phyloP scores from a whole-genome alignment of 1,140 invertebrate genomes.

The Brachionus rubens region DNA sequence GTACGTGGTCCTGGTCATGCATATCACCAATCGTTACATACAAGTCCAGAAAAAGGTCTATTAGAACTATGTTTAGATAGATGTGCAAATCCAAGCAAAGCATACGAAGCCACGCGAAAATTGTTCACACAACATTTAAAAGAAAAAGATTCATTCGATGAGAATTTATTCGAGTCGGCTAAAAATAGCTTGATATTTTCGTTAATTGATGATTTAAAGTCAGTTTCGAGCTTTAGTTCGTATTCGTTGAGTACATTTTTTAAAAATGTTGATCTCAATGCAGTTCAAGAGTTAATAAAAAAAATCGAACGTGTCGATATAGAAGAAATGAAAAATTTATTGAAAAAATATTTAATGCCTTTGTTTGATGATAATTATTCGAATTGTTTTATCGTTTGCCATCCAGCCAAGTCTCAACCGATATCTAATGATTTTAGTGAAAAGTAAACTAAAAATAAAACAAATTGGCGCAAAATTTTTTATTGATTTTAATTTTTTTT shows the following conservation, averaged over 20 bases:
- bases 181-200: conserved; percentile 79
- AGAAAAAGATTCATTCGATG: conserved; percentile 67
- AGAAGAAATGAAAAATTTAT: conserved; percentile 68
- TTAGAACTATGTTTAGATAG: conserved; percentile 71
- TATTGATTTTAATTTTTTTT: not conserved
- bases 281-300: conserved; percentile 69
- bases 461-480: conserved; percentile 64
- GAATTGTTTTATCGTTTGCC: conserved; percentile 70
- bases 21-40: conserved; percentile 70
- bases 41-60: conserved; percentile 68
- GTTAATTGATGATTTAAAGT: conserved; percentile 75
- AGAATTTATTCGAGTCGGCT: conserved; percentile 73
- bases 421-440: conserved; percentile 65
- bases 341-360: conserved; percentile 68
- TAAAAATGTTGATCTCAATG: conserved; percentile 67
- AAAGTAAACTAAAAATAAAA: not conserved
- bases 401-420: conserved; percentile 71
- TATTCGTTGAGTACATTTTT: conserved; percentile 73
- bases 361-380: conserved; percentile 65
- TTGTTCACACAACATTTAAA: conserved; percentile 70
- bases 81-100: conserved; percentile 71
- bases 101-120: conserved; percentile 72
- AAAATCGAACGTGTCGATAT: conserved; percentile 69
- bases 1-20: conserved; percentile 79
- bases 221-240: conserved; percentile 68